These are phyloP conservation scores for Galago senegalensis DNA, from an alignment of 2,797 vertebrate species.

Conservation along the genomic window DNA sequence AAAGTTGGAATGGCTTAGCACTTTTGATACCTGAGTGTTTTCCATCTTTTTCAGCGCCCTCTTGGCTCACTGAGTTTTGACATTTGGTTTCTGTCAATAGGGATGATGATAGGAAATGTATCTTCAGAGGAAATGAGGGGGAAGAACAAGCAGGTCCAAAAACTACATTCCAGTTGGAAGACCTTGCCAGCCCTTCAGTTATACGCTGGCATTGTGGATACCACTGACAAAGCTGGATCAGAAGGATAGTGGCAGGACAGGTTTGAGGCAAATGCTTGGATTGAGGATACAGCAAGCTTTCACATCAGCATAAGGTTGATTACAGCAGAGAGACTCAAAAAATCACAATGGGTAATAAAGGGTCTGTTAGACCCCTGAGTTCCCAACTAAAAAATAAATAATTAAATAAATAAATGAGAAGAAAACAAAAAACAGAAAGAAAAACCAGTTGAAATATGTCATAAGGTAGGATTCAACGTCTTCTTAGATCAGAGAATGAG, in stretches of 20 bases:
- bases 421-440: too few species aligned
- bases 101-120: slow-evolving; percentile 53
- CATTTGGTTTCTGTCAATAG: slow-evolving; percentile 71
- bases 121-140: slow-evolving; percentile 70
- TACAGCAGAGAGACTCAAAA: neutral
- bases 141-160: slow-evolving; percentile 30
- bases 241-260: neutral
- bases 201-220: neutral
- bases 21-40: slow-evolving; percentile 27
- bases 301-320: neutral
- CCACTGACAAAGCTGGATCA: neutral
- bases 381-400: neutral
- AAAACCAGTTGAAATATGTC: neutral
- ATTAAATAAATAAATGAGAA: too few species aligned
- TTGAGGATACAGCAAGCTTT: neutral
- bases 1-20: neutral
- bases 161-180: neutral
- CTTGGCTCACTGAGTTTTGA: slow-evolving; percentile 67
- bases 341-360: neutral
- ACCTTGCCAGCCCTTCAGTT: neutral
- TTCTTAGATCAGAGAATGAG: neutral
- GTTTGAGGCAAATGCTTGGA: neutral
- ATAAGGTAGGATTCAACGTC: neutral
- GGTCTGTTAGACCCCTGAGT: neutral
- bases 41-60: neutral